Evolutionary conservation across 1,140 invertebrate species (phyloP).

Genomic region (Drosophila biarmipes): DNA sequence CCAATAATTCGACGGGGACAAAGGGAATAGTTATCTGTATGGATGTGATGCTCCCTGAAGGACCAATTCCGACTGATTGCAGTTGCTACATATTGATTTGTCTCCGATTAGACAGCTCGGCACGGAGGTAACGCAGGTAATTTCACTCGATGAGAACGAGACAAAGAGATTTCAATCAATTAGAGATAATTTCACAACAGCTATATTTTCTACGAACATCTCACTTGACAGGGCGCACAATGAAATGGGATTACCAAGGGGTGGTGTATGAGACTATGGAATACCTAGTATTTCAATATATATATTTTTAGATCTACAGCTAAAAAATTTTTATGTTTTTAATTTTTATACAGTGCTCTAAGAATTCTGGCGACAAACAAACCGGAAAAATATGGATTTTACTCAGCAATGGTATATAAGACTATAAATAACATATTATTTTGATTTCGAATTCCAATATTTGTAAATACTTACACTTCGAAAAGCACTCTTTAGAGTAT

Average conservation of each 20-base stretch:
- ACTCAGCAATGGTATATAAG: too few species aligned
- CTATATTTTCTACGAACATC: constrained; percentile 28
- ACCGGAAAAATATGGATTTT: too few species aligned
- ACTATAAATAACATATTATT: too few species aligned
- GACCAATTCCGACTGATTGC: constrained; percentile 36
- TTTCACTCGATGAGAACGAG: constrained; percentile 7
- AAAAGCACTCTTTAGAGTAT: too few species aligned
- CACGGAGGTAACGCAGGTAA: constrained; percentile 9
- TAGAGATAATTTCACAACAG: constrained; percentile 21
- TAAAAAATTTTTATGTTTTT: too few species aligned
- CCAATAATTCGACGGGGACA: constrained; percentile 42
- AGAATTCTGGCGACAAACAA: too few species aligned
- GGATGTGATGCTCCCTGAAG: constrained; percentile 36
- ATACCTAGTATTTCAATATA: neutral
- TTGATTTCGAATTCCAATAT: too few species aligned
- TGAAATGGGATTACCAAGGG: neutral
- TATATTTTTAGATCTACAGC: too few species aligned
- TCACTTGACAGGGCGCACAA: constrained; percentile 6
- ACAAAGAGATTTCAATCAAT: constrained; percentile 44
- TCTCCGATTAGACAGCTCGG: constrained; percentile 16
- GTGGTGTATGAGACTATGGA: neutral
- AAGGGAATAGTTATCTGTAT: constrained; percentile 29
- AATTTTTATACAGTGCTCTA: too few species aligned
- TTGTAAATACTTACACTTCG: too few species aligned
- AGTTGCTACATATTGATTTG: constrained; percentile 13